A percentile compares a stretch with the other conserved stretches of the same genome.
Conservation (phyloP, 2,113 vertebrate genomes). For the Chamaetylas fuelleborni region DNA sequence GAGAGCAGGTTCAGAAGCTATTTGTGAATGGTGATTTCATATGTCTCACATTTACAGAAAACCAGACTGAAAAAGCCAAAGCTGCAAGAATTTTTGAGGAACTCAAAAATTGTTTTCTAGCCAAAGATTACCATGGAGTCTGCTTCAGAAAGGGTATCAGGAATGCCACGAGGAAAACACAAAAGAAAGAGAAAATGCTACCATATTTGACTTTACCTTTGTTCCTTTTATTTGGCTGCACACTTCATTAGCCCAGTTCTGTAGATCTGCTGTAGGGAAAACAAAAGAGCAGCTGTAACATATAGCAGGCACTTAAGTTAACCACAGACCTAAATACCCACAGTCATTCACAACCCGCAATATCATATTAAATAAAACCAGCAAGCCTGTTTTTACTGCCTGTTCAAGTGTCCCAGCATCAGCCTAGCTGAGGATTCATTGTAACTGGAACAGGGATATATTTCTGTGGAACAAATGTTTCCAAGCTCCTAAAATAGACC, state of each 20-base stretch:
- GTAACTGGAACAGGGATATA: slow-evolving; percentile 31
- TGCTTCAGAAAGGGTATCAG: neutral
- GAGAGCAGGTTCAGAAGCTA: slow-evolving; percentile 11
- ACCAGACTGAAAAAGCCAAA: neutral
- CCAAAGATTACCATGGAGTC: neutral
- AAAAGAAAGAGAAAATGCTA: neutral
- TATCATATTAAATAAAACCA: slow-evolving; percentile 9
- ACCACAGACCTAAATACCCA: slow-evolving; percentile 35
- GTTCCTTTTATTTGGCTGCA: slow-evolving; percentile 70
- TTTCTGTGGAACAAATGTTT: slow-evolving; percentile 64
- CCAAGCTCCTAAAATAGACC: slow-evolving; percentile 58
- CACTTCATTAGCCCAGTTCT: slow-evolving; percentile 73
- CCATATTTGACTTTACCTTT: slow-evolving; percentile 65
- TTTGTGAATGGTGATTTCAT: neutral
- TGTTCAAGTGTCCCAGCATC: neutral
- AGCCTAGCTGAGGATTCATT: slow-evolving; percentile 6
- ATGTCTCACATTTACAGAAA: slow-evolving; percentile 17
- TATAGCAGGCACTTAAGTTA: neutral
- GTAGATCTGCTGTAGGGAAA: slow-evolving; percentile 72
- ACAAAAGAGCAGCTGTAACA: slow-evolving; percentile 8
- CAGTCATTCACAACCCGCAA: neutral
- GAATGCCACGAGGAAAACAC: neutral
- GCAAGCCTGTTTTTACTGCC: slow-evolving; percentile 17
- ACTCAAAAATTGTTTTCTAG: neutral
- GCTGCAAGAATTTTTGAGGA: neutral